These are phyloP conservation scores for Thamnophis elegans DNA, from an alignment of 2,797 vertebrate genomes.

Conservation along the genomic window DNA sequence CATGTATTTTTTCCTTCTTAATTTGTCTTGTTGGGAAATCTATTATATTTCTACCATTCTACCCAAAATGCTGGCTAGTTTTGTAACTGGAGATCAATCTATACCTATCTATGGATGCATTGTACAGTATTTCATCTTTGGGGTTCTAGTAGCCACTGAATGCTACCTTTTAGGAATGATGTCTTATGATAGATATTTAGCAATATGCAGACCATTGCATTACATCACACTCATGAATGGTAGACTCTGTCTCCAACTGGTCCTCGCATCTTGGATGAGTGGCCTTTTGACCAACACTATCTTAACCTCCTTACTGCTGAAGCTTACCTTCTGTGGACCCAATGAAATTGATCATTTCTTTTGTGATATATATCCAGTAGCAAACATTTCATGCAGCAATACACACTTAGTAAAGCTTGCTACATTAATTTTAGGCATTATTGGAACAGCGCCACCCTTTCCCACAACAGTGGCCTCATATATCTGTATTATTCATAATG, in stretches of 20 bases:
- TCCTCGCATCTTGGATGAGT: not conserved
- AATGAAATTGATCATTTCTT: constrained; percentile 41
- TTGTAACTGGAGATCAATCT: not conserved
- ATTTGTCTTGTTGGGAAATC: constrained; percentile 17
- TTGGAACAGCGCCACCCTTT: constrained; percentile 4
- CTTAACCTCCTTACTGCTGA: not conserved
- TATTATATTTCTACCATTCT: constrained; percentile 18
- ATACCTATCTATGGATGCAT: constrained; percentile 13
- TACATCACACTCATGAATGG: constrained; percentile 1
- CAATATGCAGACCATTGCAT: constrained; percentile 24
- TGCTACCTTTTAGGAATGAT: constrained; percentile 22
- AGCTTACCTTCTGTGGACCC: constrained; percentile 23
- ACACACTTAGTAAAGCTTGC: constrained; percentile 1
- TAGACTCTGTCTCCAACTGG: not conserved
- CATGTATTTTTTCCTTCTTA: constrained; percentile 29
- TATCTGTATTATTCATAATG: constrained; percentile 41
- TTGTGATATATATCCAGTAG: constrained; percentile 34
- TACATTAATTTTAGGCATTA: constrained; percentile 19
- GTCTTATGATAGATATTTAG: constrained; percentile 27
- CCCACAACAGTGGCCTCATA: constrained; percentile 34
- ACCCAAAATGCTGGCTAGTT: constrained; percentile 14
- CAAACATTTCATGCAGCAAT: constrained; percentile 33
- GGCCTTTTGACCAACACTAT: constrained; percentile 14
- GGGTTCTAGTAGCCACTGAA: constrained; percentile 8
- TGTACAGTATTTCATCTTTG: constrained; percentile 23